These are phyloP conservation scores for Rhynchomys soricoides DNA, from an alignment of 2,113 vertebrate genomes.

Conservation along the genomic window DNA sequence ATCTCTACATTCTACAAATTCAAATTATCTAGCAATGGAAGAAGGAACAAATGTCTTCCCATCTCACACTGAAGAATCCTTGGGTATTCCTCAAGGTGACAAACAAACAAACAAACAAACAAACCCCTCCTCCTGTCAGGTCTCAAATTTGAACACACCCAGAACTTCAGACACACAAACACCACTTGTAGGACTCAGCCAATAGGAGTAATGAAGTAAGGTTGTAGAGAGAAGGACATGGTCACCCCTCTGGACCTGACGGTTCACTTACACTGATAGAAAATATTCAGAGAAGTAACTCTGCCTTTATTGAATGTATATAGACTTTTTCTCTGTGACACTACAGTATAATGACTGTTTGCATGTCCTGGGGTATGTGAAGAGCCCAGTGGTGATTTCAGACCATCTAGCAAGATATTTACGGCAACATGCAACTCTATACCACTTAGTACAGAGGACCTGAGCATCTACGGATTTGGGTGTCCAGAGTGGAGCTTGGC, in stretches of 20 bases:
- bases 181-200: background rate
- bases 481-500: background rate
- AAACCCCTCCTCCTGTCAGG: background rate
- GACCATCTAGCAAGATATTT: background rate
- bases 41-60: background rate
- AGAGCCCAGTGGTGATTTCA: background rate
- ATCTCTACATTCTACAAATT: background rate
- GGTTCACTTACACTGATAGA: too few relatives aligned
- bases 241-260: background rate
- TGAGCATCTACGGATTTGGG: background rate
- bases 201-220: background rate
- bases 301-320: background rate
- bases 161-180: background rate
- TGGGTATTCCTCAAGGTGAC: background rate
- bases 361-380: background rate
- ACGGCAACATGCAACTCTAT: background rate
- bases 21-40: background rate
- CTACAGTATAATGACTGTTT: background rate
- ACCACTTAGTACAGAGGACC: background rate
- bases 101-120: background rate
- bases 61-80: background rate
- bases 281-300: background rate
- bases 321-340: background rate
- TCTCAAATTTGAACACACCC: background rate
- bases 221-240: background rate